Base-by-base conservation (phyloP, 2,113 vertebrate genomes). In the Psilopsiagon aurifrons region DNA sequence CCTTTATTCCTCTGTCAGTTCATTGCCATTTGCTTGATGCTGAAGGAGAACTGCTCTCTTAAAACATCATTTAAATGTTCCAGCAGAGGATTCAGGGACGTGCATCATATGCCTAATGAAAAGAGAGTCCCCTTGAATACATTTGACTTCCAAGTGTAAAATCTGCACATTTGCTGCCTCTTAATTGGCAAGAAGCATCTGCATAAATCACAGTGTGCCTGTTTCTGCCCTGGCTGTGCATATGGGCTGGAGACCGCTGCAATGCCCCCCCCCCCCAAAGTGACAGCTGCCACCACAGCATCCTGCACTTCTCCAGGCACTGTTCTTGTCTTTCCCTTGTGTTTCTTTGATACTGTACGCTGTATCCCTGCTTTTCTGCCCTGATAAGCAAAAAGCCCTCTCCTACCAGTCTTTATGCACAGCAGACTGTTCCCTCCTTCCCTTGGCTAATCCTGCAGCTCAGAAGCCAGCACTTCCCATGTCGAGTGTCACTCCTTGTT, bases 171-270 rank as follows among this genome's bases (percentile, higher is more conserved):
- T 93, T 51, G 2, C 37, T 10, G 16, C 51, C 69, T 59, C 74
- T 55, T 63, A 28, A 60, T 33, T 29, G 60, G 60, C 55, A 44
- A 49, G 27, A 39, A 74, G 51, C 43, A 78, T 47, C 55, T 90
- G 35, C 37, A 28, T 41, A 59, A 51, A 39, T 66, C 77, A 12
- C 7, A 24, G 7, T 41, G 7, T 1, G 17, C 37, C 60, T 66
- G 2, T 31, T 49, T 41, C 54, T 66, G 68, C 76, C 12, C 3
- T 11, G 47, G 52, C 41, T 51, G 51, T 3, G 8, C 62, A n/a
- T 12, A 1, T 25, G 44, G 64, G 7, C 25, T 0, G 6, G 39
- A 35, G 17, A 31, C 16, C 0, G 1, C 52, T 20, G 28, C 82
- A 59, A 4, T 13, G 6, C 4, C 9, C 33, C 43, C 60, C 22